A percentile compares a stretch with the other conserved stretches of the same genome.
These are phyloP conservation scores for Amphiprion percula DNA, from an alignment of 2,113 vertebrate genomes.

Conservation along the genomic window DNA sequence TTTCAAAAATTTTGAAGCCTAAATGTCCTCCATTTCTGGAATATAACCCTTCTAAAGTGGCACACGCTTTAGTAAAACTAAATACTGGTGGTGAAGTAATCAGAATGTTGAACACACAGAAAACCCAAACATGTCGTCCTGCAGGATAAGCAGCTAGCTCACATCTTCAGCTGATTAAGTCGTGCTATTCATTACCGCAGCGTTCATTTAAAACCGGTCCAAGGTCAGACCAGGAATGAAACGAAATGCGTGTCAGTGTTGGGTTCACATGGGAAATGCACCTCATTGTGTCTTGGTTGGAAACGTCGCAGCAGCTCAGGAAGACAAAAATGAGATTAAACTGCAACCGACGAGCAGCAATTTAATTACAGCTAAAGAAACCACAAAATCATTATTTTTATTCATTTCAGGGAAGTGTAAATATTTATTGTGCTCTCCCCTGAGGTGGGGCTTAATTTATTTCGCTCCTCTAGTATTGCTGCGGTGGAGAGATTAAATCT, in stretches of 20 bases:
- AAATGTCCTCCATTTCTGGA: too few species aligned
- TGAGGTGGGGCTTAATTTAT: constrained; percentile 3
- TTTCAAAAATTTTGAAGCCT: too few species aligned
- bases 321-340: neutral
- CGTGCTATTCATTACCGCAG: neutral
- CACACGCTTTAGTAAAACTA: neutral
- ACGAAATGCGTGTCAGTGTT: neutral
- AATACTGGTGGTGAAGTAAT: neutral
- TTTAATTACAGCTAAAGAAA: neutral
- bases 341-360: neutral
- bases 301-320: constrained; percentile 28
- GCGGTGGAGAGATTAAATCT: constrained; percentile 31
- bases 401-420: constrained; percentile 10
- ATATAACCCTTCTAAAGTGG: too few species aligned
- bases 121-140: too few species aligned
- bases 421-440: neutral
- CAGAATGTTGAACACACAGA: too few species aligned
- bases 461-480: neutral
- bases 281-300: neutral
- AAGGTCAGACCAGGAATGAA: neutral
- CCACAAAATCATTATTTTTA: neutral
- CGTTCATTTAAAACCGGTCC: neutral
- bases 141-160: neutral
- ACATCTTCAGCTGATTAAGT: neutral
- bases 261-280: neutral